Evolutionary conservation across 1,140 invertebrate species (phyloP), one percentile per base, ranked within the genome.

Genomic region (Notospermus geniculatus): DNA sequence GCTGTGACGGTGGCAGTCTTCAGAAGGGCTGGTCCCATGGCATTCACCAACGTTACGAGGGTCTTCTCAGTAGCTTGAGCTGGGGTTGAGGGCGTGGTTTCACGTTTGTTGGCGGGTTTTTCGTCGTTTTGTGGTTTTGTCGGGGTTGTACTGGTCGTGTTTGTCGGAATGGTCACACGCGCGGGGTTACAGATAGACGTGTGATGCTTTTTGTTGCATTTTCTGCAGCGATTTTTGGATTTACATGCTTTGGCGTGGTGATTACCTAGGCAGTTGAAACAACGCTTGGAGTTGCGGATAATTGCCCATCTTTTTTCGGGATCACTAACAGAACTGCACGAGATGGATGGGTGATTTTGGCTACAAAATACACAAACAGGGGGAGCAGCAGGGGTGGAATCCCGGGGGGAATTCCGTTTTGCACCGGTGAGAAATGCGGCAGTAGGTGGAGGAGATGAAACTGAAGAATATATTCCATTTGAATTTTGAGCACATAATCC

Each of bases 251-350:
- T 50, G 25, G 9, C 25, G 4, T 27, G 46, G 25, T 50, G 46
- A 23, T 50, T 50, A n/a, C 46, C 46, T 50, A 50, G 46, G 46
- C 46, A 50, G 25, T 50, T 50, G 25, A 50, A 50, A 50, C 46
- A 50, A 19, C n/a, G n/a, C 9, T 50, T 19, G 19, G 46, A 50
- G 9, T 50, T 50, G n/a, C 25, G 46, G 25, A 50, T 50, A 9
- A 50, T 50, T 50, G 4, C 46, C 46, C n/a, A 50, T 9, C 46
- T 5, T 27, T 50, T 50, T 5, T 50, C n/a, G 46, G 46, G 46
- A 50, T 50, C 46, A 27, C 19, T 23, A 23, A 50, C n/a, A 19
- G n/a, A 23, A 50, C 25, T 50, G 25, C 46, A 50, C 46, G n/a
- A 50, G 5, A 27, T 50, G 46, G 25, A 50, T 23, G n/a, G 46